Evolutionary conservation across 2,888 invertebrate genomes (phyloP).

Genomic region (Tholera decimalis): DNA sequence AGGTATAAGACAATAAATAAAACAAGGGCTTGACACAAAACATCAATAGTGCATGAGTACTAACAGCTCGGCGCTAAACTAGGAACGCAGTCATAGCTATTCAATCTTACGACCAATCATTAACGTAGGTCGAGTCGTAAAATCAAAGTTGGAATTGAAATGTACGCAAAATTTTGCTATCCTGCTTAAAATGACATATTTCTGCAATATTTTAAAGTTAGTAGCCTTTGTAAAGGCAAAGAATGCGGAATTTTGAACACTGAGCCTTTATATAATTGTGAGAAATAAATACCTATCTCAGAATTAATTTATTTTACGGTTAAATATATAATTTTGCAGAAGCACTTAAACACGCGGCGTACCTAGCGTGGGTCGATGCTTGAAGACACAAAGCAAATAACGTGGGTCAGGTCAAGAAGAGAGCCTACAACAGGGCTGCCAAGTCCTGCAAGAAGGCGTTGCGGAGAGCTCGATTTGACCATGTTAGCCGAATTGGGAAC

Average conservation of each 20-base stretch:
- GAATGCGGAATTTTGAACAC: background rate
- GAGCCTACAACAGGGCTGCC: too few species aligned
- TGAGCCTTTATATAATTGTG: background rate
- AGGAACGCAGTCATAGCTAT: slow-evolving; percentile 12
- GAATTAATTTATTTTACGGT: background rate
- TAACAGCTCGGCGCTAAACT: slow-evolving; percentile 22
- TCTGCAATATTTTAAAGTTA: slow-evolving; percentile 3
- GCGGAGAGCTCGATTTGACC: too few species aligned
- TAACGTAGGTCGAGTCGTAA: slow-evolving; percentile 14
- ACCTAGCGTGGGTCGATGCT: too few species aligned
- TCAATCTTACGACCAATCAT: slow-evolving; percentile 25
- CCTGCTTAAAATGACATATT: background rate
- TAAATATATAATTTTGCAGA: too few species aligned
- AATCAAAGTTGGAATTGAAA: background rate
- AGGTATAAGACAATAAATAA: slow-evolving; percentile 32
- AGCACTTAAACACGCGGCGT: too few species aligned
- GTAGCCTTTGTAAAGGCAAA: background rate
- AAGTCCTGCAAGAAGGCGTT: too few species aligned
- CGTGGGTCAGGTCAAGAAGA: too few species aligned
- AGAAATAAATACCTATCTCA: background rate
- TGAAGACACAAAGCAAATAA: too few species aligned
- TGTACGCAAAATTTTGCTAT: background rate
- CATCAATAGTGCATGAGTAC: slow-evolving; percentile 50
- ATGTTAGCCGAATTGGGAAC: too few species aligned
- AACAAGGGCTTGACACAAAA: slow-evolving; percentile 35